Conservation (phyloP, 2,888 invertebrate species). For the Ornithoptera priamus region DNA sequence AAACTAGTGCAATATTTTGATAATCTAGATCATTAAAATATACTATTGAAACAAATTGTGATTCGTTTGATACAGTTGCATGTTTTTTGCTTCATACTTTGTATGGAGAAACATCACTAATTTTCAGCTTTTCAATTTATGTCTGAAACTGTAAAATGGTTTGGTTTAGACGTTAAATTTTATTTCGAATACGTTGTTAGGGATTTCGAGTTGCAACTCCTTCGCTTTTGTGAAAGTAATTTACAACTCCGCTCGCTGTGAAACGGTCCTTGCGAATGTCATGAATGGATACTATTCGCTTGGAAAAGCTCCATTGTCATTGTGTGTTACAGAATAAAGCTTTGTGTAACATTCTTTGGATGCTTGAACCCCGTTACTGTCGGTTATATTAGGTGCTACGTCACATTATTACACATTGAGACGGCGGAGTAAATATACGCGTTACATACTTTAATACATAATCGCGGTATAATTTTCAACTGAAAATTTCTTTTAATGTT, state of each 20-base stretch:
- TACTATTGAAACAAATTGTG: no score
- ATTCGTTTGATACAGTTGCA: no score
- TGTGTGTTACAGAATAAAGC: constrained; percentile 30
- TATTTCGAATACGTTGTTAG: constrained; percentile 16
- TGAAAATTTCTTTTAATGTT: not conserved
- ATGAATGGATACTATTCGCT: constrained; percentile 32
- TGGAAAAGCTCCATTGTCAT: constrained; percentile 31
- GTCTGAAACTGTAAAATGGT: not conserved
- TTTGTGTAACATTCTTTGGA: constrained; percentile 30
- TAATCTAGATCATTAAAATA: no score
- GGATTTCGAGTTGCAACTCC: constrained; percentile 15
- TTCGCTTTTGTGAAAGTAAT: constrained; percentile 29
- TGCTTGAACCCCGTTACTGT: constrained; percentile 25
- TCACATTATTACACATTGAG: constrained; percentile 28
- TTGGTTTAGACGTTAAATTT: constrained; percentile 5
- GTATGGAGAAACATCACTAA: no score
- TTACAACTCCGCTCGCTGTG: constrained; percentile 25
- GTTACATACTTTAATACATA: constrained; percentile 5
- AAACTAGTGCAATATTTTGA: no score
- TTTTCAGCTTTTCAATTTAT: no score
- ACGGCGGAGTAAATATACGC: constrained; percentile 13
- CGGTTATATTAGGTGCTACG: constrained; percentile 28
- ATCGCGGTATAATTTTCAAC: not conserved
- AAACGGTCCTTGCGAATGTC: constrained; percentile 30
- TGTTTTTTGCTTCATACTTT: no score